Evolutionary conservation across 2,888 invertebrate species (phyloP), one percentile per base, ranked within the genome.

Genomic region (Diloba caeruleocephala): DNA sequence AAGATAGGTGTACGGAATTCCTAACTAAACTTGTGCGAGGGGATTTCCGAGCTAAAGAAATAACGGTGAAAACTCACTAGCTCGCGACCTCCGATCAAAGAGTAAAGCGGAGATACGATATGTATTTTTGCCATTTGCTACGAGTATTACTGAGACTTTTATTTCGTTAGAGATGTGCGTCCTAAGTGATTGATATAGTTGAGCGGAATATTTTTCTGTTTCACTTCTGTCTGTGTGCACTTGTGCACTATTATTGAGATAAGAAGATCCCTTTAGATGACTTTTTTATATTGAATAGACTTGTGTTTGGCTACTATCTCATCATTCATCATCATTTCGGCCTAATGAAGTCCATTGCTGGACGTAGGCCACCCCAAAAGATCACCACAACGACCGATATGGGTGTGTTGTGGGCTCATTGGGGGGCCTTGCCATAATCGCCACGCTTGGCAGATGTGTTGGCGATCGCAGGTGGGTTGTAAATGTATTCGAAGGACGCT

Each of bases 1-100:
- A 80, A 87, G 82, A 85, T 86, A 85, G 82, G 85, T 85, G 85
- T 81, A 81, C 82, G 79, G 87, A 87, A 88, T 90, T 89, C 83
- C 78, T 82, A 87, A 86, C 84, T 83, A 87, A 89, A 89, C 81
- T 85, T 84, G 78, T 74, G 79, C 76, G 80, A 82, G 81, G 82
- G 85, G 85, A 82, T 86, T 84, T 84, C 78, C 76, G 74, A 76
- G 81, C 80, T 82, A 81, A 84, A 86, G 85, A 87, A 88, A 88
- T 87, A 86, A 84, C 73, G 81, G 77, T 63, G 79, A 82, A 82
- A 87, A 82, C 67, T 67, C 61, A 53, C 53, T 49, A 45, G 57
- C 81, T 84, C 78, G 76, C 80, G 78, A 78, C 71, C 77, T 69
- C 66, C 68, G 74, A 75, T 74, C 76, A 68, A 58, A 56, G 67